Percentiles rank a stretch among this genome's conserved stretches.
phyloP scores from a whole-genome alignment of 1,140 invertebrate genomes.

The Camponotus floridanus region DNA sequence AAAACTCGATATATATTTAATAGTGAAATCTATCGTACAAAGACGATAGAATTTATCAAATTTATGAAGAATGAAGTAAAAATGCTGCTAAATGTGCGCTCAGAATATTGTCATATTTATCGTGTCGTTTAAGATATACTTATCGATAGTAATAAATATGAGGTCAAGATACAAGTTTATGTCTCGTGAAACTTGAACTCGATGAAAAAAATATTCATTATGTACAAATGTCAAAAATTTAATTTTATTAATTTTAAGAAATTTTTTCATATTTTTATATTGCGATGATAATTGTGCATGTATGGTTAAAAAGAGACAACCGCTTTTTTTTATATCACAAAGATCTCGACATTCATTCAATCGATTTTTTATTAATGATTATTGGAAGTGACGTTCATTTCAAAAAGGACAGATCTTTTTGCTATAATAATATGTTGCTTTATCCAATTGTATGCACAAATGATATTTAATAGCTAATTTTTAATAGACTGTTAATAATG shows the following conservation, averaged over 20 bases:
- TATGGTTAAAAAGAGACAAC: neutral
- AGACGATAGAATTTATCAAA: too few species aligned
- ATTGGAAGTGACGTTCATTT: conserved; percentile 1
- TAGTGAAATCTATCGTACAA: too few species aligned
- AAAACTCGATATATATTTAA: too few species aligned
- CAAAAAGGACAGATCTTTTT: conserved; percentile 23
- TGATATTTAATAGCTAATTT: conserved; percentile 31
- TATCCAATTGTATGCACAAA: conserved; percentile 35
- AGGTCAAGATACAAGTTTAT: too few species aligned
- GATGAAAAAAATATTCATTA: neutral
- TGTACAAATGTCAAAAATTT: neutral
- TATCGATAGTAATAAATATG: too few species aligned
- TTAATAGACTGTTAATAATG: conserved; percentile 31
- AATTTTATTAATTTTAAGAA: conserved; percentile 17
- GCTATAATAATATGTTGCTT: conserved; percentile 37
- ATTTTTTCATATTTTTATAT: conserved; percentile 8
- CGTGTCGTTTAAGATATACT: too few species aligned
- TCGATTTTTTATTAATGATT: conserved; percentile 15
- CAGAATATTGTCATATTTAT: too few species aligned
- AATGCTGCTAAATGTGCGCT: too few species aligned
- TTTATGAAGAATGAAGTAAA: too few species aligned
- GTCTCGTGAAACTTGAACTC: neutral
- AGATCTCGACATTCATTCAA: conserved; percentile 27
- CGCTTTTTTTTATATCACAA: neutral
- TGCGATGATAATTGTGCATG: neutral